Evolutionary conservation across 2,113 vertebrate species (phyloP).

Genomic region (Corapipo altera): DNA sequence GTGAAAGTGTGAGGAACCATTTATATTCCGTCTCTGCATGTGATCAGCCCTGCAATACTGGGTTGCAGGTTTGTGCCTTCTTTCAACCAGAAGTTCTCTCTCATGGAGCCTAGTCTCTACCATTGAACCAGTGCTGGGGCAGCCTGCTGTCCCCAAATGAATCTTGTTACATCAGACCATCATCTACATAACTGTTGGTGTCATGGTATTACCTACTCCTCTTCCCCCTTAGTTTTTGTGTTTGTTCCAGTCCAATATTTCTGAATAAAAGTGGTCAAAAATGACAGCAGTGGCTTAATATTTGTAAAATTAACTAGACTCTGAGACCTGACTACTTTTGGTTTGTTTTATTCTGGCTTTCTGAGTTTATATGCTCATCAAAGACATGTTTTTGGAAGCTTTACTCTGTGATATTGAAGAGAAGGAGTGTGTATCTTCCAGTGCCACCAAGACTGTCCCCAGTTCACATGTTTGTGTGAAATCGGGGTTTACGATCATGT

Average conservation of each 20-base stretch:
- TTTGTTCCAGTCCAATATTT: not conserved
- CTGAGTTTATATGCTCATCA: not conserved
- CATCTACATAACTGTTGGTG: not conserved
- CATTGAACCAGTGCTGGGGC: not conserved
- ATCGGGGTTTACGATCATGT: not conserved
- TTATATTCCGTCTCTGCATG: not conserved
- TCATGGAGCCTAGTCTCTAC: not conserved
- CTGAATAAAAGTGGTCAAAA: not conserved
- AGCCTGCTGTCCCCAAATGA: not conserved
- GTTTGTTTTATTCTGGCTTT: not conserved
- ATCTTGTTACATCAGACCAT: not conserved
- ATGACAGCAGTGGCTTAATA: not conserved
- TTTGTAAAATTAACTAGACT: not conserved
- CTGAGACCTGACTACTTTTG: not conserved
- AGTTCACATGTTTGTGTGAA: not conserved
- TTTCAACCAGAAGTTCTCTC: not conserved
- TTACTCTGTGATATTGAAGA: not conserved
- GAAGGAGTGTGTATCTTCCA: not conserved
- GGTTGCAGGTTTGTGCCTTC: not conserved
- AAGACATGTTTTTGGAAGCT: not conserved
- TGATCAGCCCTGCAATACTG: not conserved
- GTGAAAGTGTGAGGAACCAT: not conserved
- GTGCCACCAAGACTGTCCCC: not conserved
- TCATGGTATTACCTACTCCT: not conserved
- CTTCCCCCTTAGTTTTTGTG: not conserved